Conservation (phyloP, 2,888 invertebrate species). For the Coecobrya sp. region DNA sequence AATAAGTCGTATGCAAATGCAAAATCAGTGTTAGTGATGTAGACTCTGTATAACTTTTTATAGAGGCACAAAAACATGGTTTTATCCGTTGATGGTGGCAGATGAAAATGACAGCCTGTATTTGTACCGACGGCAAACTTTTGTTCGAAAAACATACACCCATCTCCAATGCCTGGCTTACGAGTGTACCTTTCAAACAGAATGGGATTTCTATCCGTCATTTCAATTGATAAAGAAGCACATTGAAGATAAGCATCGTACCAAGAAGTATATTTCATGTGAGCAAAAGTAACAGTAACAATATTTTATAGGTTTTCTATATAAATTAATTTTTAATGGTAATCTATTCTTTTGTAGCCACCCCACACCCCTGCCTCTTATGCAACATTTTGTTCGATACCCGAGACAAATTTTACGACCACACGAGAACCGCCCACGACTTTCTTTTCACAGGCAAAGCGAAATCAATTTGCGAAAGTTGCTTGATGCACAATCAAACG, state of each 20-base stretch:
- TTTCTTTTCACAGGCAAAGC: not conserved
- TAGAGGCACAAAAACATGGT: not conserved
- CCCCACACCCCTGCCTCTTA: slow-evolving; percentile 20
- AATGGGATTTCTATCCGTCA: not conserved
- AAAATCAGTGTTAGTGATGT: too few relatives aligned
- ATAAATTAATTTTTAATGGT: not conserved
- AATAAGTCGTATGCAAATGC: not conserved
- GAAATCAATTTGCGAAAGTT: slow-evolving; percentile 25
- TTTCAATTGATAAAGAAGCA: slow-evolving; percentile 14
- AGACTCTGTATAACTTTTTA: not conserved
- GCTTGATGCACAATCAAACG: not conserved
- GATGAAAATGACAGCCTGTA: slow-evolving; percentile 11
- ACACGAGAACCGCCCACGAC: not conserved
- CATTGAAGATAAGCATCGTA: not conserved
- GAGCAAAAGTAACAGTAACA: too few relatives aligned
- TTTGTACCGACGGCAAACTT: not conserved
- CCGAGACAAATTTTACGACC: not conserved
- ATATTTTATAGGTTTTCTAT: not conserved
- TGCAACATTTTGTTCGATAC: not conserved
- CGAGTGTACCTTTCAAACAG: not conserved
- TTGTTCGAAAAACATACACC: not conserved
- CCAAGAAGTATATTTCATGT: not conserved
- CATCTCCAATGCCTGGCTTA: not conserved
- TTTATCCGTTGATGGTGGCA: not conserved
- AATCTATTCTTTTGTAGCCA: not conserved